Base-by-base conservation (phyloP, 2,888 invertebrate genomes). In the Linnaemya vulpina region DNA sequence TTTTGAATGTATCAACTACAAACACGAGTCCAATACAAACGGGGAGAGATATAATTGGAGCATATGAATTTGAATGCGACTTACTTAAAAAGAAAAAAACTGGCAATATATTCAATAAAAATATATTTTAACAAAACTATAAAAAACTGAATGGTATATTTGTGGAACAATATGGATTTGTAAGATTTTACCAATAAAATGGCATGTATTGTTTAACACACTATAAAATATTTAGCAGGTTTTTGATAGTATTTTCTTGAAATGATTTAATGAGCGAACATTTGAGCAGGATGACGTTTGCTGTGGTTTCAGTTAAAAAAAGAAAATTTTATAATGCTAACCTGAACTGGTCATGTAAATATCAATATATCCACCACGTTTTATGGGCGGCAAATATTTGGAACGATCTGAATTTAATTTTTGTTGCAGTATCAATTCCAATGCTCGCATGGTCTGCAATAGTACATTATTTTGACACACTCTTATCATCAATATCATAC, bases 271-370 rank as follows among this genome's bases (percentile, higher is more conserved):
- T 80, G 80, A 60, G 13, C 58, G 80, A 73, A 67, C 22, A 63
- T 30, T 68, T 81, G 68, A 62, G n/a, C 35, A 68, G 46, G 49
- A 81, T 67, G 79, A 73, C 73, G 35, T 81, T 80, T 68, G 67
- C 65, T 68, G 73, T 77, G 53, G 65, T 46, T 49, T 67, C 55
- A 22, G 7, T 60, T 60, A 71, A 60, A 75, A 30, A 35, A 63
- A 40, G 65, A 70, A 68, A 80, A 10, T 9, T 43, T 55, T 81
- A 15, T 62, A 77, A 46, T 83, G 89, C 95, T 94, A 94, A 97
- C 97, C 97, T 96, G 96, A 96, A 93, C 96, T 96, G 93, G 96
- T 96, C 93, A 96, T 94, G 94, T 96, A 97, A 91, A 96, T 95
- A 93, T 97, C 96, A 93, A 95, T 95, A 93, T 94, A 94, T 93